Percentiles rank a stretch among this genome's conserved stretches.
Conservation (phyloP, 2,113 vertebrate species). For the Ceyx melanurus region DNA sequence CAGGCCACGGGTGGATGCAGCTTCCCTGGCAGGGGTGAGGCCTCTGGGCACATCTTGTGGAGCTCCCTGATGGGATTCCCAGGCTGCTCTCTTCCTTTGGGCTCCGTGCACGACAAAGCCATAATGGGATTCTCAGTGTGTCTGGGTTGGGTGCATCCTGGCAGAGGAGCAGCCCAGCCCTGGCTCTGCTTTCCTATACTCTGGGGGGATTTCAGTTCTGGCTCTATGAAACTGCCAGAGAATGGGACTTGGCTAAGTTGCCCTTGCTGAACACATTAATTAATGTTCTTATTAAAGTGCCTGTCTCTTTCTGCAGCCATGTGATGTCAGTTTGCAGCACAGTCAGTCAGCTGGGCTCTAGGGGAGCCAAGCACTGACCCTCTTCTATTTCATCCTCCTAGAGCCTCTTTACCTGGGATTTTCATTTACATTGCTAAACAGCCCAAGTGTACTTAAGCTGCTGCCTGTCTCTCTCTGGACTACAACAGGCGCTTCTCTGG, state of each 20-base stretch:
- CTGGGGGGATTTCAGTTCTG: slow-evolving; percentile 1
- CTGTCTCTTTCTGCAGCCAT: neutral
- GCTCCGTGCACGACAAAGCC: neutral
- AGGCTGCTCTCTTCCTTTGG: neutral
- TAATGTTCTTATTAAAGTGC: accelerated
- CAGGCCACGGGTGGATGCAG: neutral
- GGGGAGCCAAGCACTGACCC: neutral
- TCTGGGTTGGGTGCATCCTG: slow-evolving; percentile 13
- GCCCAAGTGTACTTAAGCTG: neutral
- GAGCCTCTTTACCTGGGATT: neutral
- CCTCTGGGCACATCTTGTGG: neutral
- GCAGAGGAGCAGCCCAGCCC: neutral
- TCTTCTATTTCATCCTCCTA: neutral
- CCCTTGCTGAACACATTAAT: neutral
- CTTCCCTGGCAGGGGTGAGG: neutral
- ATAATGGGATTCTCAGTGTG: slow-evolving; percentile 16
- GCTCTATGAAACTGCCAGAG: neutral
- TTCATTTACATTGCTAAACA: slow-evolving; percentile 3
- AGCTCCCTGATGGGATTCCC: slow-evolving; percentile 34
- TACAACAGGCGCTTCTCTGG: slow-evolving; percentile 1
- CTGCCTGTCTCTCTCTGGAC: neutral
- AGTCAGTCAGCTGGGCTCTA: neutral
- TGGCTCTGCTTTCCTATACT: neutral
- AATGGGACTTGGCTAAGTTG: neutral
- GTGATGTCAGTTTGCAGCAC: neutral